Evolutionary conservation across 2,797 vertebrate genomes (phyloP), one percentile per base, ranked within the genome.

Genomic region (Scomberomorus guttatus): DNA sequence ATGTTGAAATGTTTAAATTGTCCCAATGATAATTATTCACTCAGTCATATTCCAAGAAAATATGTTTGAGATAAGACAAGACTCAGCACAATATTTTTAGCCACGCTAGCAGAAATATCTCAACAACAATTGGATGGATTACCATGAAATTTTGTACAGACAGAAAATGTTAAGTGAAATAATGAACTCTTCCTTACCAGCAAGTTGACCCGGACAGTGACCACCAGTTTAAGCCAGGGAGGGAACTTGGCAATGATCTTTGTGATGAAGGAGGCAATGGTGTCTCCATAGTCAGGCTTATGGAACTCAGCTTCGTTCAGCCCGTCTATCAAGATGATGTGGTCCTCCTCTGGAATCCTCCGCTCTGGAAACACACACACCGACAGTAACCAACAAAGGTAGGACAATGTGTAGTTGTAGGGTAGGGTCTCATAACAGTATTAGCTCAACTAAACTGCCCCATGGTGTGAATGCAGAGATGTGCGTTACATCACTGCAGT

Each of bases 301-400:
- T 99, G 98, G 92, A 99, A 99, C 91, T 99, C 98, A 0, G 98
- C 98, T 90, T 99, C 98, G 39, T 99, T 99, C 93, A 99, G 95
- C 20, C 98, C 97, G 34, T 99, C 98, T 68, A 99, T 93, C 92
- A 99, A 94, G 93, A 99, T 98, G 72, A 99, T 95, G 88, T 96
- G 96, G 86, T 99, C 97, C 72, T 99, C 97, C 83, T 98, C 98
- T 70, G 97, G 96, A 92, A 99, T 97, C 91, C 96, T 99, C 79
- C 93, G 93, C 91, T 99, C 98, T 99, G 90, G 66, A 94, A 76
- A 79, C 29, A 77, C 4, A 89, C 39, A 80, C 17, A 37, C 65
- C 5, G 29, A 72, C 32, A 77, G 51, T 54, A 52, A 75, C 10
- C 29, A 55, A 68, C 65, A 52, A 39, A 54, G 20, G n/a, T 25